Evolutionary conservation across 1,140 invertebrate genomes (phyloP).

Genomic region (Schlechtendalia chinensis): DNA sequence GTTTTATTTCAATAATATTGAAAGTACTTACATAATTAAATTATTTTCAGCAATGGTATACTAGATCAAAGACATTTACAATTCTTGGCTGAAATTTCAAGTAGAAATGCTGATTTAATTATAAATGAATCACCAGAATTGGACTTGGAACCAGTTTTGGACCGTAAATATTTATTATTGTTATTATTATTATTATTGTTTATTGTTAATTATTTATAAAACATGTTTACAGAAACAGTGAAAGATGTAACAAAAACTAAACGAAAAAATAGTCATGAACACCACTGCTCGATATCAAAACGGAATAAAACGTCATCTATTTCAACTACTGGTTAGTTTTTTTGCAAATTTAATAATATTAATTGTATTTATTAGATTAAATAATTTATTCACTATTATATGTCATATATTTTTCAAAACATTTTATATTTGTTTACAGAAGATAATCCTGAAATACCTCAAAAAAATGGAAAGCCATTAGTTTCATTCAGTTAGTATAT

Average conservation of each 20-base stretch:
- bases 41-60: neutral
- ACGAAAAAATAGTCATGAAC: constrained; percentile 25
- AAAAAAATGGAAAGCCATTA: constrained; percentile 15
- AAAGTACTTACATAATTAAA: no score
- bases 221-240: neutral
- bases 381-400: no score
- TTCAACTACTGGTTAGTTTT: neutral
- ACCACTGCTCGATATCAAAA: constrained; percentile 4
- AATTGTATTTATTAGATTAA: neutral
- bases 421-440: neutral
- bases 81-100: constrained; percentile 34
- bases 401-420: no score
- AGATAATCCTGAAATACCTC: neutral
- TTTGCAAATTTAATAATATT: neutral
- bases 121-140: neutral
- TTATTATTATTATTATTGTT: no score
- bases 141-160: neutral
- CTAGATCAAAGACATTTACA: constrained; percentile 35
- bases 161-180: constrained; percentile 3
- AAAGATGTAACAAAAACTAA: constrained; percentile 14
- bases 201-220: no score
- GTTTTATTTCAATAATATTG: no score
- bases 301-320: neutral
- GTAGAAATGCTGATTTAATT: neutral
- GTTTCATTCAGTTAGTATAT: constrained; percentile 14